phyloP scores from a whole-genome alignment of 1,140 invertebrate genomes.

The Vollenhovia emeryi region DNA sequence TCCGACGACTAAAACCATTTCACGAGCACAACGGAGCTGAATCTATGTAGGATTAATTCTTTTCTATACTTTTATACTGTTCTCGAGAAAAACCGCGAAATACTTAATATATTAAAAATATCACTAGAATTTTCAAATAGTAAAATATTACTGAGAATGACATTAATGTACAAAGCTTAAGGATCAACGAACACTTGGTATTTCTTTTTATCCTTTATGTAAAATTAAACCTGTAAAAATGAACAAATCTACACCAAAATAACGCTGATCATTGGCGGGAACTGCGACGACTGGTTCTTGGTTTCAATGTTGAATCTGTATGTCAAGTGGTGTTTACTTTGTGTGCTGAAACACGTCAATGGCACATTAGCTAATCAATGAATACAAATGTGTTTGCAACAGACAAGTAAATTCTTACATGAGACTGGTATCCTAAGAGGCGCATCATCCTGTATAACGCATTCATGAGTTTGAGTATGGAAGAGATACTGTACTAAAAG shows the following conservation, averaged over 20 bases:
- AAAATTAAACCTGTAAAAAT: slow-evolving; percentile 67
- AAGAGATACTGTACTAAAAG: slow-evolving; percentile 95
- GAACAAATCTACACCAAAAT: slow-evolving; percentile 56
- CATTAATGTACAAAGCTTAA: slow-evolving; percentile 69
- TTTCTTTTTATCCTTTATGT: slow-evolving; percentile 52
- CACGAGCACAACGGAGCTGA: not conserved
- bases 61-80: not conserved
- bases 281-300: slow-evolving; percentile 51
- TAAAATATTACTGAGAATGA: slow-evolving; percentile 26
- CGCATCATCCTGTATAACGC: slow-evolving; percentile 93
- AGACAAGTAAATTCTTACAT: slow-evolving; percentile 83
- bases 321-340: slow-evolving; percentile 85
- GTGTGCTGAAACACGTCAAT: slow-evolving; percentile 82
- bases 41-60: not conserved
- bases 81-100: not conserved
- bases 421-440: slow-evolving; percentile 91
- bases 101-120: slow-evolving; percentile 8
- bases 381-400: not conserved
- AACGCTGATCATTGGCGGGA: slow-evolving; percentile 37
- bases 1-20: not conserved
- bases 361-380: not conserved
- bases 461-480: slow-evolving; percentile 91
- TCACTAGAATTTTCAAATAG: slow-evolving; percentile 12
- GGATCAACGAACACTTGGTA: slow-evolving; percentile 64
- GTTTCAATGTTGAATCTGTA: slow-evolving; percentile 63